Base-by-base conservation (phyloP, 1,140 invertebrate genomes). In the Drosophila elegans region DNA sequence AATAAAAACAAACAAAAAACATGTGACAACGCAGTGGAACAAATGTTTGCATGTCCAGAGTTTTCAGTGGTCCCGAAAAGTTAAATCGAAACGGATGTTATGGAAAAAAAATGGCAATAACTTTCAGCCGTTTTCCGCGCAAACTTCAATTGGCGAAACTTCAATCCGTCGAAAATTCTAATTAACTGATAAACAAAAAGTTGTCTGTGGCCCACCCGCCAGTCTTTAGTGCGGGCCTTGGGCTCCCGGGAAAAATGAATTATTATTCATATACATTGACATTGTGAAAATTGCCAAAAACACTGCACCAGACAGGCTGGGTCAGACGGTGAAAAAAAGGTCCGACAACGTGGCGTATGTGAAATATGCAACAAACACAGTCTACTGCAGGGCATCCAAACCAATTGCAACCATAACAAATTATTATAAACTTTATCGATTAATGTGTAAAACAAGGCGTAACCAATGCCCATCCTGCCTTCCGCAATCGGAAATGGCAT, bases 381-480 rank as follows among this genome's bases (percentile, higher is more conserved):
- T 6, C 12, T 1, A 27, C 27, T 3, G 42, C 48, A 46, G 13
- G 13, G 38, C 39, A 21, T 27, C 25, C 38, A 59, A 63, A 66
- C 60, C 61, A 60, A 68, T 49, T 60, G 67, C 57, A 48, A 53
- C 57, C 59, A 72, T 57, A 86, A 88, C 83, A 82, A 89, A 88
- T 88, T 88, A 89, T 89, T 89, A 89, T 89, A 74, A 73, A 73
- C 61, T 84, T 89, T 89, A 89, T 88, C 84, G 84, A 88, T 88
- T 88, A 86, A 86, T 79, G 62, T 75, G 61, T 67, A 75, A 77
- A 76, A 76, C 73, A 76, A 54, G 25, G 41, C 42, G 54, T 41
- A 45, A 36, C 60, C 51, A 41, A n/a, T 16, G 49, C n/a, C 49
- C 13, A 25, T n/a, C 49, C 7, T 32, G 0, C 11, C 4, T 4